Evolutionary conservation across 35 echinoderm and acorn worm genomes (phyloP).

Genomic region (Strongylocentrotus purpuratus): DNA sequence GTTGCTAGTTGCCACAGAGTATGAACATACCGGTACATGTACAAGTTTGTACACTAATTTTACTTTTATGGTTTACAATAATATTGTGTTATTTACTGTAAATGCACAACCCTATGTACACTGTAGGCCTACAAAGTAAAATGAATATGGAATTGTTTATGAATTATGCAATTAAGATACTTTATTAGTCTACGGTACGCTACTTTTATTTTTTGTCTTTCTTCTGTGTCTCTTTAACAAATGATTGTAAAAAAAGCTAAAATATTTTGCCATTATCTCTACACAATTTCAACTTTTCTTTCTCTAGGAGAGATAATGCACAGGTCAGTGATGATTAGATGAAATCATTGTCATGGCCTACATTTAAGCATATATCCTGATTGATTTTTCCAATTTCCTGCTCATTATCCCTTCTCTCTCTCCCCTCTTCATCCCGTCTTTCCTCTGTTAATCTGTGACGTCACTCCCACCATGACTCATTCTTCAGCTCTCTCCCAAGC

Average conservation of each 20-base stretch:
- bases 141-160: no score
- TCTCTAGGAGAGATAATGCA: neutral
- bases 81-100: no score
- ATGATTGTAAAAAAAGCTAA: neutral
- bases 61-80: no score
- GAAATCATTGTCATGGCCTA: neutral
- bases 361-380: neutral
- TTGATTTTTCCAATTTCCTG: conserved; percentile 12
- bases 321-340: neutral
- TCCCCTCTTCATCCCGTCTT: neutral
- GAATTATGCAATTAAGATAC: no score
- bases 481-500: neutral
- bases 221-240: no score
- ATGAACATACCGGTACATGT: no score
- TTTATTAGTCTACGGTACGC: no score
- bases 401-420: neutral
- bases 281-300: neutral
- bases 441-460: conserved; percentile 2
- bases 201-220: no score
- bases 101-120: no score
- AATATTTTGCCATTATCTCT: neutral
- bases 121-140: no score
- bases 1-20: no score
- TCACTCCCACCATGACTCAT: conserved; percentile 9
- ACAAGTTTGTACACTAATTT: no score